Conservation (phyloP, 2,797 vertebrate genomes). For the Xyrichtys novacula region DNA sequence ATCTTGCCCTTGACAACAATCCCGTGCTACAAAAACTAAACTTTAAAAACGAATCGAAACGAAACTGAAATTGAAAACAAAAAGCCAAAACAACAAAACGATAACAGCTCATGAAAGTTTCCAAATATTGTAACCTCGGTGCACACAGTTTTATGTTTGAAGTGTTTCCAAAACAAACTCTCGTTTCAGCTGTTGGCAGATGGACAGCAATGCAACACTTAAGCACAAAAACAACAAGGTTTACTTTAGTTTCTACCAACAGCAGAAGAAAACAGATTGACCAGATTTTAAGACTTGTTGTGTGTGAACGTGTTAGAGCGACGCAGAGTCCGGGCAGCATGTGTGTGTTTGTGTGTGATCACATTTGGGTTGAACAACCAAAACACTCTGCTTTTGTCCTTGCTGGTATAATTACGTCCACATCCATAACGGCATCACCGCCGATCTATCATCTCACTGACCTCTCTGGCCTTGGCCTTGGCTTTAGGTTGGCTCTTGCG, state of each 20-base stretch:
- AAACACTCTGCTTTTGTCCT: constrained; percentile 23
- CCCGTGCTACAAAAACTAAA: too few relatives aligned
- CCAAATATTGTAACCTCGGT: too few relatives aligned
- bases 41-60: too few relatives aligned
- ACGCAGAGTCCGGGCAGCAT: neutral
- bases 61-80: too few relatives aligned
- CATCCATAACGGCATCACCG: constrained; percentile 24
- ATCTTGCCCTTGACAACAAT: too few relatives aligned
- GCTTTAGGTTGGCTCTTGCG: constrained; percentile 88
- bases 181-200: constrained; percentile 42
- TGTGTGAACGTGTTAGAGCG: neutral
- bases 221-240: too few relatives aligned
- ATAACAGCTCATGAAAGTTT: too few relatives aligned
- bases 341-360: too few relatives aligned
- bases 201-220: constrained; percentile 45
- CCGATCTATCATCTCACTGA: constrained; percentile 72
- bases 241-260: constrained; percentile 20
- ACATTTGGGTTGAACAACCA: constrained; percentile 3
- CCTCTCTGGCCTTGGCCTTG: constrained; percentile 91
- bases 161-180: constrained; percentile 56
- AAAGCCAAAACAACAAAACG: too few relatives aligned
- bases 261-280: constrained; percentile 16
- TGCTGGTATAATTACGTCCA: constrained; percentile 26
- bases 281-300: neutral
- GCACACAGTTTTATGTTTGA: constrained; percentile 29